A percentile compares a stretch with the other conserved stretches of the same genome.
phyloP scores from a whole-genome alignment of 2,797 vertebrate species.

The Xenopus petersii region DNA sequence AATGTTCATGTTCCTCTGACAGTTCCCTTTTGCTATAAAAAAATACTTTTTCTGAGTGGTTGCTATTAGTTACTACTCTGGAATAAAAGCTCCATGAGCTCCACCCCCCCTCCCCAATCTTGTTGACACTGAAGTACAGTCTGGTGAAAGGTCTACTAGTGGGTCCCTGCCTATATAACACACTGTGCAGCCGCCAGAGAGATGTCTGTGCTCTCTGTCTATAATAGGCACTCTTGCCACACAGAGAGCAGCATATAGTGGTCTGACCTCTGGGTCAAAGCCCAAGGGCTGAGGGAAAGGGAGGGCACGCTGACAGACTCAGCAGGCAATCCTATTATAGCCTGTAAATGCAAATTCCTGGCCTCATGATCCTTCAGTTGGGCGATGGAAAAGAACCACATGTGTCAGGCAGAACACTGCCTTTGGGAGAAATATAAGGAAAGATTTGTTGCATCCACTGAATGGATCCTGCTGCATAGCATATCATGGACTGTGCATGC shows the following conservation, averaged over 20 bases:
- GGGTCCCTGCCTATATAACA: not conserved
- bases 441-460: not conserved
- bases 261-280: constrained; percentile 68
- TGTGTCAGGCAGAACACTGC: constrained; percentile 25
- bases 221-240: not conserved
- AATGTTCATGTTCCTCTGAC: too few relatives aligned
- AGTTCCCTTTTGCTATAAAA: too few relatives aligned
- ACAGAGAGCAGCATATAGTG: constrained; percentile 53
- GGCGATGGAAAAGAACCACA: constrained; percentile 39
- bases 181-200: not conserved
- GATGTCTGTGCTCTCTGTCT: not conserved
- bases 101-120: too few relatives aligned
- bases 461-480: not conserved
- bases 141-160: too few relatives aligned
- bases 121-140: too few relatives aligned
- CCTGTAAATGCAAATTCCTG: constrained; percentile 29
- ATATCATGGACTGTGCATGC: too few relatives aligned
- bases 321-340: constrained; percentile 44
- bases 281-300: constrained; percentile 50
- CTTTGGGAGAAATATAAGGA: not conserved
- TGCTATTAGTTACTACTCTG: too few relatives aligned
- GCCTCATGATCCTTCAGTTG: constrained; percentile 39
- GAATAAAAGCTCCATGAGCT: too few relatives aligned
- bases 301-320: constrained; percentile 37
- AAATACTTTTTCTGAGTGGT: too few relatives aligned